Percentiles rank a stretch among this genome's conserved stretches.
These are phyloP conservation scores for Meles meles DNA, from an alignment of 2,113 vertebrate species.

Conservation along the genomic window DNA sequence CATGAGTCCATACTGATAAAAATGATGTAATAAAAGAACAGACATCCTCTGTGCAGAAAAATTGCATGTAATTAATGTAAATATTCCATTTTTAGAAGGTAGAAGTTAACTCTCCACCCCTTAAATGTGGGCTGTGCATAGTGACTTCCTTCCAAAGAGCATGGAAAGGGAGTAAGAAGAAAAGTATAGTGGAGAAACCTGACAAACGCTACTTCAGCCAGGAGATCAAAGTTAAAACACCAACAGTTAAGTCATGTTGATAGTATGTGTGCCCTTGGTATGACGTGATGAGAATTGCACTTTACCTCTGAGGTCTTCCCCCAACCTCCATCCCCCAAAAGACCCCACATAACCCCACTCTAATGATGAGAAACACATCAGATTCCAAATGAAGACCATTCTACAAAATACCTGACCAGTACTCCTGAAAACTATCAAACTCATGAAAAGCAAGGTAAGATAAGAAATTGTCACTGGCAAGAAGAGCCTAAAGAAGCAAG, in stretches of 20 bases:
- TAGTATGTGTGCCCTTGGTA: not conserved
- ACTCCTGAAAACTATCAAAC: not conserved
- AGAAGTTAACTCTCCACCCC: not conserved
- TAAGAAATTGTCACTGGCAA: not conserved
- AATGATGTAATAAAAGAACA: not conserved
- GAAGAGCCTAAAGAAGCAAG: not conserved
- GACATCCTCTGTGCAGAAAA: not conserved
- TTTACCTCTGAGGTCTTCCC: not conserved
- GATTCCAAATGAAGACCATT: not conserved
- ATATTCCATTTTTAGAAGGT: not conserved
- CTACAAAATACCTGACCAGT: not conserved
- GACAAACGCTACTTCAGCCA: not conserved
- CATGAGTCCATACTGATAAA: not conserved
- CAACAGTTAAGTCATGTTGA: not conserved
- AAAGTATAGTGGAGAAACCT: not conserved
- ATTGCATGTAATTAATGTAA: not conserved
- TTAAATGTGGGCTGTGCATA: too few species aligned
- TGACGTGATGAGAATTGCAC: not conserved
- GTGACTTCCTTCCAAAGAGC: not conserved
- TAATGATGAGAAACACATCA: not conserved
- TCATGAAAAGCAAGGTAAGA: not conserved
- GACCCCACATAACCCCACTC: not conserved
- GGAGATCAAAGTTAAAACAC: not conserved
- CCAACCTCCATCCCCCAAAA: not conserved
- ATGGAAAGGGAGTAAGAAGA: not conserved